Conservation (phyloP, 1,140 invertebrate species). For the Drosophila burlai region DNA sequence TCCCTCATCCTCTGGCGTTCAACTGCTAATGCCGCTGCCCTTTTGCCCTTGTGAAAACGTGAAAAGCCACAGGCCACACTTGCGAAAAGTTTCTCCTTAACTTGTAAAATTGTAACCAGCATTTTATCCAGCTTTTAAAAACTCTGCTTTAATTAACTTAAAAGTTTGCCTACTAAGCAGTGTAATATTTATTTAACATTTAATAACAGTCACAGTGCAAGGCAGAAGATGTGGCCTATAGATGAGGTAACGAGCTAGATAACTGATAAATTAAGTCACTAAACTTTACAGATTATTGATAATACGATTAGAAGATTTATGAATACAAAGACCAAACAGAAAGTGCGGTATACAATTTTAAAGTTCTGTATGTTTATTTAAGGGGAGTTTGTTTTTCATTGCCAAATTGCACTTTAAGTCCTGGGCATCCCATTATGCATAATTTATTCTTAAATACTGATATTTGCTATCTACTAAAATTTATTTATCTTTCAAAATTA, state of each 20-base stretch:
- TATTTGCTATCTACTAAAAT: neutral
- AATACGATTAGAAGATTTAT: neutral
- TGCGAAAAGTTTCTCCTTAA: slow-evolving; percentile 14
- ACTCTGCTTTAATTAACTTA: slow-evolving; percentile 27
- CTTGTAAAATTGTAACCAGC: neutral
- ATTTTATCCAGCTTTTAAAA: slow-evolving; percentile 14
- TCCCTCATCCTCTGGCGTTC: slow-evolving; percentile 3
- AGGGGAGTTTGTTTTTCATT: too few relatives aligned
- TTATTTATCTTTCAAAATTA: neutral
- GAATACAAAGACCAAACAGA: too few relatives aligned
- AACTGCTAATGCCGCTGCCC: slow-evolving; percentile 23
- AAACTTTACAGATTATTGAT: neutral
- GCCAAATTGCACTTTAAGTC: too few relatives aligned
- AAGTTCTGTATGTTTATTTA: neutral
- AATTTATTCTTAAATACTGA: neutral
- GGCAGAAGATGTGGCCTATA: neutral
- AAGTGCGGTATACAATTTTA: neutral
- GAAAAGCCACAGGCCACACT: slow-evolving; percentile 30
- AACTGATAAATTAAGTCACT: neutral
- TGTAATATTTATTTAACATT: neutral
- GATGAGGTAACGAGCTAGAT: neutral
- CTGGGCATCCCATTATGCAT: neutral
- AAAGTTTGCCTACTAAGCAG: slow-evolving; percentile 7
- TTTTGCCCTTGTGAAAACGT: slow-evolving; percentile 45
- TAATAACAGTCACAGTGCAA: neutral